Evolutionary conservation across 1,140 invertebrate genomes (phyloP).

Genomic region (Eurosta solidaginis): DNA sequence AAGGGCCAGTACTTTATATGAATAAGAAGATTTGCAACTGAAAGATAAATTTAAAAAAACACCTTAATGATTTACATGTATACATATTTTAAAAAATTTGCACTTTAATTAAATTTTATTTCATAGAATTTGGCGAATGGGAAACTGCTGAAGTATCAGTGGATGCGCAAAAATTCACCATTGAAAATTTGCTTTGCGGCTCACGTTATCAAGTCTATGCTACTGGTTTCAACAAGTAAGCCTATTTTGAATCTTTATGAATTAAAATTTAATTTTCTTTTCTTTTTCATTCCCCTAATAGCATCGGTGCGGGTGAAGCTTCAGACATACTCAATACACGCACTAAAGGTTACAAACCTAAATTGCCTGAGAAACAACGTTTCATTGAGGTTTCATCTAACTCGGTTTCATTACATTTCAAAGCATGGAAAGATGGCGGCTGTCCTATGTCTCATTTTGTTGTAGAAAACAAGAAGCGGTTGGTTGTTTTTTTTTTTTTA

Average conservation of each 20-base stretch:
- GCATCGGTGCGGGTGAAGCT: slow-evolving; percentile 86
- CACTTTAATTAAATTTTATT: background rate
- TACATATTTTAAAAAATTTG: too few species aligned
- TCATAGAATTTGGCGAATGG: slow-evolving; percentile 85
- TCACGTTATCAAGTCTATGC: slow-evolving; percentile 91
- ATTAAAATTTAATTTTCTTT: background rate
- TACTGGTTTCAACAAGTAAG: slow-evolving; percentile 85
- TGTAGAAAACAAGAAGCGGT: slow-evolving; percentile 94
- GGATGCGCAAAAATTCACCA: slow-evolving; percentile 79
- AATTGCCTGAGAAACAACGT: slow-evolving; percentile 84
- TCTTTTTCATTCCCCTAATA: slow-evolving; percentile 52
- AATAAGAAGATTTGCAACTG: too few species aligned
- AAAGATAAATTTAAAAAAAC: too few species aligned
- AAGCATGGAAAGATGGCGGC: slow-evolving; percentile 91
- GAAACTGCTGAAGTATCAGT: slow-evolving; percentile 77
- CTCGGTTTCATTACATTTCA: slow-evolving; percentile 87
- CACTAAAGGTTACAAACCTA: slow-evolving; percentile 86
- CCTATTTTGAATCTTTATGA: background rate
- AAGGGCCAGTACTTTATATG: too few species aligned
- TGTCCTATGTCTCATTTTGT: slow-evolving; percentile 96
- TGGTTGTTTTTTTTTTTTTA: slow-evolving; percentile 32
- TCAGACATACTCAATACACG: slow-evolving; percentile 84
- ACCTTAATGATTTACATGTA: too few species aligned
- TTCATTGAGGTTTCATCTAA: slow-evolving; percentile 92
- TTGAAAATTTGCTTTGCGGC: slow-evolving; percentile 87